These are phyloP conservation scores for Lethocerus indicus DNA, from an alignment of 1,140 invertebrate species.

Conservation along the genomic window DNA sequence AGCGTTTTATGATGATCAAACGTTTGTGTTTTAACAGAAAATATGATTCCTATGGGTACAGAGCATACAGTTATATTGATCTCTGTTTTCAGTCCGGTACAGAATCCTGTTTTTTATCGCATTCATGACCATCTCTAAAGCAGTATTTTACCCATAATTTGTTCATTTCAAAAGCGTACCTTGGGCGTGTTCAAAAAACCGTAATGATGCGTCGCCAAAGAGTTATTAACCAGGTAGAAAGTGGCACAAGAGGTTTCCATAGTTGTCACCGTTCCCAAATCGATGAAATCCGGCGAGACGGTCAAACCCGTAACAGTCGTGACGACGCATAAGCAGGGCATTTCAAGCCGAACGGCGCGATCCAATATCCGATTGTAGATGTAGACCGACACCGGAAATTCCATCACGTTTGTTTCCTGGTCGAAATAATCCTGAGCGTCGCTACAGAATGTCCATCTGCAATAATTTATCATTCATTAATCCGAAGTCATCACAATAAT, in stretches of 20 bases:
- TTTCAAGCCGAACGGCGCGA: slow-evolving; percentile 1
- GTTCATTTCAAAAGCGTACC: too few species aligned
- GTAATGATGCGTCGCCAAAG: background rate
- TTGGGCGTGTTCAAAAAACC: slow-evolving; percentile 9
- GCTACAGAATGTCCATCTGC: slow-evolving; percentile 9
- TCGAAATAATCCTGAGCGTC: slow-evolving; percentile 5
- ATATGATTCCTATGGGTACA: too few species aligned
- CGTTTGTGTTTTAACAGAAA: too few species aligned
- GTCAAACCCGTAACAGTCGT: slow-evolving; percentile 1
- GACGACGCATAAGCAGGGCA: slow-evolving; percentile 2
- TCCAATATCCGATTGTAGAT: background rate
- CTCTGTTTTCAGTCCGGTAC: too few species aligned
- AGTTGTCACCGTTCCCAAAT: slow-evolving; percentile 9
- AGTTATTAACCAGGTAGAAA: slow-evolving; percentile 6
- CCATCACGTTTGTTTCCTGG: background rate
- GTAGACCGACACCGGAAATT: slow-evolving; percentile 7
- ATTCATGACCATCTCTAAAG: too few species aligned
- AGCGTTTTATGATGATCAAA: too few species aligned
- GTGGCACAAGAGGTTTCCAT: background rate
- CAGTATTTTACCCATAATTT: too few species aligned
- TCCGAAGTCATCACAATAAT: too few species aligned
- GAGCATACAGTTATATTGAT: too few species aligned
- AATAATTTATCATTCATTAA: too few species aligned
- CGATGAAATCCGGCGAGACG: background rate
- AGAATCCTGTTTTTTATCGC: too few species aligned